Evolutionary conservation across 2,113 vertebrate species (phyloP), one percentile per base, ranked within the genome.

Genomic region (Tupaia chinensis): DNA sequence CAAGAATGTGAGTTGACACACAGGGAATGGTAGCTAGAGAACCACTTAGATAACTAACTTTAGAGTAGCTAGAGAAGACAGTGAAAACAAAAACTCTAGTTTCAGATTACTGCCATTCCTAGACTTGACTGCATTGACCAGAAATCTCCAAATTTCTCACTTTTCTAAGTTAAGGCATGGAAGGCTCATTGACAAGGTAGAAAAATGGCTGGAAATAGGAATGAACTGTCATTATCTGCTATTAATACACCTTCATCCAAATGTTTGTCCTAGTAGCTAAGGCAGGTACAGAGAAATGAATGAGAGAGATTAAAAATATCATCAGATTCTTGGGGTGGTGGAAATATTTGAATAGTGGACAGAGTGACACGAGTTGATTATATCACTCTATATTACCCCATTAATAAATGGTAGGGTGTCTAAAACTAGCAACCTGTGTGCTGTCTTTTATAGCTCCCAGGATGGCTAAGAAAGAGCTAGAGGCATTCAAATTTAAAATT

Each of bases 241-340:
- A 89, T 96, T 97, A 96, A 78, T 70, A 86, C 69, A 86, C n/a
- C 72, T 84, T 70, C 27, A 88, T 94, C 32, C 44, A 91, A 90
- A 86, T 79, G 53, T 88, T 87, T 91, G 88, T 94, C 69, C 88
- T 34, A 95, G 63, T 76, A 95, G 12, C 54, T 12, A 89, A 93
- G 1, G 23, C 3, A 15, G 0, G 16, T 87, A 3, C 69, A 6
- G 32, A 85, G 53, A 87, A 93, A 95, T 76, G 15, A 93, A 93
- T 44, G 25, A 73, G 32, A 91, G n/a, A 8, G 82, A 14, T 81
- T 86, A 89, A 94, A 86, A 90, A 82, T 93, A 68, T 72, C 63
- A 61, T 32, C 20, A 79, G 68, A 27, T 70, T 91, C 23, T 79
- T 65, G 8, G 5, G 7, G 6, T 83, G 17, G 53, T 70, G 23